Base-by-base conservation (phyloP, 2,888 invertebrate species). In the Drosophila birchii region DNA sequence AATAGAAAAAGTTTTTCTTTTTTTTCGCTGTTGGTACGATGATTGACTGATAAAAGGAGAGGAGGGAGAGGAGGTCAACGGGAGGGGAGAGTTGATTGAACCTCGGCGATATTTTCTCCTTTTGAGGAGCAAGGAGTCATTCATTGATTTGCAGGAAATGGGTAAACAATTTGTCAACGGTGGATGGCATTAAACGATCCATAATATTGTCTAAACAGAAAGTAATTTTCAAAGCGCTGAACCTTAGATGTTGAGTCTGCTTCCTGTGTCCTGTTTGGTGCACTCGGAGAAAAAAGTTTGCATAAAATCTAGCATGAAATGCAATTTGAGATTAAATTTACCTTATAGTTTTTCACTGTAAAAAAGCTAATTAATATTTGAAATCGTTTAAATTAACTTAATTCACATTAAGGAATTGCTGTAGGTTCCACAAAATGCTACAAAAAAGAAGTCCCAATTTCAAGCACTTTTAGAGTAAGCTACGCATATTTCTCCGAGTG, bases 161-260 rank as follows among this genome's bases (percentile, higher is more conserved):
- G 61, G 74, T 73, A 54, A 59, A 72, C 79, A 80, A 88, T 85
- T 84, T 84, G 85, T 79, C 84, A 86, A 73, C 81, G 60, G 70
- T 70, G 55, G 32, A 38, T 41, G 53, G 59, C 74, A 47, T 75
- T 59, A 69, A 75, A 72, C 80, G 76, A 74, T 84, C 58, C 87
- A 79, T 79, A 85, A 85, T 87, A 76, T 88, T 85, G 86, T 81
- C 81, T 84, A 88, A 84, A 84, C 85, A 78, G 71, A 68, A 67
- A 71, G 62, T 69, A 75, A 84, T 86, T 82, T 72, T 59, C 71
- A 70, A 73, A 72, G 75, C 83, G 47, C 38, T 38, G 53, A 39
- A 53, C 55, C 32, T 58, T 32, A 47, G 49, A 53, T 41, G 38
- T 59, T 62, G 29, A 57, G 56, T 41, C 58, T 66, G 34, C 49